Conservation (phyloP, 2,113 vertebrate species). For the Sinocyclocheilus grahami region DNA sequence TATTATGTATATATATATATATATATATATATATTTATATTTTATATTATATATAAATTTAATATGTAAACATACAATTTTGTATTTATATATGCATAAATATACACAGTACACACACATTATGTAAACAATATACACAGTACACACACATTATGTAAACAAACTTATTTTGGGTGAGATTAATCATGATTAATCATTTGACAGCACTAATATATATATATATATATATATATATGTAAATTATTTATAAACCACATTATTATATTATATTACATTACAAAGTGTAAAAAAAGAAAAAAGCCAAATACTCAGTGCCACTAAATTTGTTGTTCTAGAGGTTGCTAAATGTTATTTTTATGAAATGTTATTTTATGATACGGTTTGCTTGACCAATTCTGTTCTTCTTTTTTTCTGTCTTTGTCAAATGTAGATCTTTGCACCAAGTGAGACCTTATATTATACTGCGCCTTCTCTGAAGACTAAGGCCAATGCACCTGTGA, state of each 20-base stretch:
- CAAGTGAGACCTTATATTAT: constrained; percentile 80
- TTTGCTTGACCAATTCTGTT: background rate
- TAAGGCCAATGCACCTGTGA: constrained; percentile 41
- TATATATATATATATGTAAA: background rate
- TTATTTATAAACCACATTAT: background rate
- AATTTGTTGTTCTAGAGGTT: background rate
- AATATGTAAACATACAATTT: too few relatives aligned
- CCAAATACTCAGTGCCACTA: background rate
- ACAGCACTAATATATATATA: too few relatives aligned
- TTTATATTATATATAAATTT: too few relatives aligned
- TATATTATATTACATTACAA: background rate
- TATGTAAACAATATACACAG: too few relatives aligned
- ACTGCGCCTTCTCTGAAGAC: constrained; percentile 58
- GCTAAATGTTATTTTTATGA: background rate
- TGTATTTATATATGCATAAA: too few relatives aligned
- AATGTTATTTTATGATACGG: background rate
- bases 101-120: too few relatives aligned
- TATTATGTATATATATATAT: too few relatives aligned
- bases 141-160: too few relatives aligned
- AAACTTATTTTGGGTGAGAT: too few relatives aligned
- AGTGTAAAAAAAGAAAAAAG: background rate
- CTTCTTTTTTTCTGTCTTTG: constrained; percentile 44
- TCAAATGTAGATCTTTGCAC: constrained; percentile 80
- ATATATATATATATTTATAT: too few relatives aligned
- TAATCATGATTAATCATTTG: too few relatives aligned